Conservation (phyloP, 2,113 vertebrate genomes). For the Seriola rivoliana region DNA sequence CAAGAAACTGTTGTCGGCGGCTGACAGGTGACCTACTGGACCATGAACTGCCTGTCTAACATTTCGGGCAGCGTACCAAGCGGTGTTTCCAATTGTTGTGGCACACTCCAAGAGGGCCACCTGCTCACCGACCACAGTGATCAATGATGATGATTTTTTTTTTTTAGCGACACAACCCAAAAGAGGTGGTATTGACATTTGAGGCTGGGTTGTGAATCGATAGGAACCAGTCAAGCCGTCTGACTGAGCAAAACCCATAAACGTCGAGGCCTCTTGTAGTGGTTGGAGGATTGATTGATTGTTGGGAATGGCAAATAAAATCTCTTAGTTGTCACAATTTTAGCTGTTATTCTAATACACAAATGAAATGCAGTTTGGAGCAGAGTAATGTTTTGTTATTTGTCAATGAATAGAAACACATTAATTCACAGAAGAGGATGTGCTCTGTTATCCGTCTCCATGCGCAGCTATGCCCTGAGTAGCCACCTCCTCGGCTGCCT, state of each 20-base stretch:
- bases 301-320: constrained; percentile 82
- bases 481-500: constrained; percentile 37
- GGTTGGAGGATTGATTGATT: constrained; percentile 92
- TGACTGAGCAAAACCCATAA: constrained; percentile 91
- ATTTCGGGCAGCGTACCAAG: constrained; percentile 79
- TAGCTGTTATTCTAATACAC: neutral
- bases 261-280: constrained; percentile 87
- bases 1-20: constrained; percentile 75
- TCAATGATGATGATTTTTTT: constrained; percentile 93
- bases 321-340: neutral
- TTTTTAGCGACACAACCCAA: constrained; percentile 84
- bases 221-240: constrained; percentile 85
- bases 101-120: constrained; percentile 85
- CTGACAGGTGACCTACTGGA: constrained; percentile 81
- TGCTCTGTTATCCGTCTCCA: constrained; percentile 1
- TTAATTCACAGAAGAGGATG: neutral
- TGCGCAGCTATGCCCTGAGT: constrained; percentile 26
- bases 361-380: neutral
- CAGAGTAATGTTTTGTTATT: neutral
- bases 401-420: neutral
- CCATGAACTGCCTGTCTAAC: constrained; percentile 75
- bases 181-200: constrained; percentile 95
- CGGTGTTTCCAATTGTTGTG: constrained; percentile 84
- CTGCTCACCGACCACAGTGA: constrained; percentile 88
- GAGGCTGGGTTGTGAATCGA: constrained; percentile 89